Conservation (phyloP, 2,888 invertebrate genomes). For the Oscheius onirici region DNA sequence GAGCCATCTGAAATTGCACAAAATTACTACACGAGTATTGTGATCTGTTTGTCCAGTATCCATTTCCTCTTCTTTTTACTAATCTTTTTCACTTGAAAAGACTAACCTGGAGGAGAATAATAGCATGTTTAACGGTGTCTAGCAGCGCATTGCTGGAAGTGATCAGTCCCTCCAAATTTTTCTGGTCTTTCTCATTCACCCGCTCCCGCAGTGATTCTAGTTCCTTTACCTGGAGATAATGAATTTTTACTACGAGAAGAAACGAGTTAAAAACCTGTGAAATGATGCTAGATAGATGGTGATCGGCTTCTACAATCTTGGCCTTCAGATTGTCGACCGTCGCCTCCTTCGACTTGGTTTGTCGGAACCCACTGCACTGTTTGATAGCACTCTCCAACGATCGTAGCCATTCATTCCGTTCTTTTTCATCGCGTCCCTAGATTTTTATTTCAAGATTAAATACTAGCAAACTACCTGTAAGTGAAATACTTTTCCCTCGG, state of each 20-base stretch:
- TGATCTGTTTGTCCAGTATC: too few species aligned
- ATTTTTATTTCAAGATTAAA: not conserved
- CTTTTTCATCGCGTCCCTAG: constrained; percentile 87
- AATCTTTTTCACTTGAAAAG: not conserved
- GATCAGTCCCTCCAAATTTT: constrained; percentile 45
- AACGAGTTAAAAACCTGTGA: constrained; percentile 79
- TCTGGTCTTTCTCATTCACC: constrained; percentile 30
- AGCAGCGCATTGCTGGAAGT: constrained; percentile 78
- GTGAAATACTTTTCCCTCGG: constrained; percentile 98
- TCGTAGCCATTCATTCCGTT: constrained; percentile 94
- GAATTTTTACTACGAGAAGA: not conserved
- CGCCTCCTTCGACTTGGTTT: constrained; percentile 15
- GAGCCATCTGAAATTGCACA: constrained; percentile 73
- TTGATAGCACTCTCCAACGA: constrained; percentile 91
- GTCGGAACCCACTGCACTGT: constrained; percentile 50
- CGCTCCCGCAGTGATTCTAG: constrained; percentile 41
- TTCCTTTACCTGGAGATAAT: constrained; percentile 42
- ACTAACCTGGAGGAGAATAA: constrained; percentile 78
- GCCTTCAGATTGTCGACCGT: constrained; percentile 83
- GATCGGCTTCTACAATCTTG: constrained; percentile 92
- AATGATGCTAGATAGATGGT: constrained; percentile 92
- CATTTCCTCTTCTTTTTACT: too few species aligned
- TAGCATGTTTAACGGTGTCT: constrained; percentile 97
- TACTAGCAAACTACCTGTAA: constrained; percentile 79
- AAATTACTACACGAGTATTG: constrained; percentile 4